Evolutionary conservation across 2,888 invertebrate genomes (phyloP).

Genomic region (Leucozona laternaria): DNA sequence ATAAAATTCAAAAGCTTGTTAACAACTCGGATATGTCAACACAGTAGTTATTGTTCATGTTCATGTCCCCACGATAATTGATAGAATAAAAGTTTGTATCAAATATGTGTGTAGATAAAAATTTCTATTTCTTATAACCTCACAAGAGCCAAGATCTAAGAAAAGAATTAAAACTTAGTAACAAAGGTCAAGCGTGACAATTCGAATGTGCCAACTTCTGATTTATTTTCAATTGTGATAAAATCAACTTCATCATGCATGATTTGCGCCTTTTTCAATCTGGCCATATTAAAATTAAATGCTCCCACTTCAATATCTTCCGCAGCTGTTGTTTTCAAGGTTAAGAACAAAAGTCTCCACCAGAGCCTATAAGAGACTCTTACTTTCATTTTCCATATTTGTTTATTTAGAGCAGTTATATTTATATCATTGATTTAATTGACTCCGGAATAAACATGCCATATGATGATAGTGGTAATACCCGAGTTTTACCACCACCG

Average conservation of each 20-base stretch:
- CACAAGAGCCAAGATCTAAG: not conserved
- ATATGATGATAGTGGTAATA: not conserved
- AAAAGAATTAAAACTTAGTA: not conserved
- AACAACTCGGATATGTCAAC: slow-evolving; percentile 11
- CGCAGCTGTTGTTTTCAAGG: slow-evolving; percentile 32
- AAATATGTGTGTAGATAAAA: not conserved
- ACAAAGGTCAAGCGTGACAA: not conserved
- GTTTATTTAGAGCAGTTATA: slow-evolving; percentile 40
- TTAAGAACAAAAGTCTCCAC: slow-evolving; percentile 18
- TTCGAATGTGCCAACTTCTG: not conserved
- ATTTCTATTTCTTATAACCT: not conserved
- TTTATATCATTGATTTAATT: slow-evolving; percentile 22
- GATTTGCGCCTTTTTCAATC: not conserved
- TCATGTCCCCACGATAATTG: not conserved
- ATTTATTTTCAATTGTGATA: slow-evolving; percentile 16
- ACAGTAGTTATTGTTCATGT: slow-evolving; percentile 14
- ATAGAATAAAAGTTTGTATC: not conserved
- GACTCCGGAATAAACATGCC: slow-evolving; percentile 49
- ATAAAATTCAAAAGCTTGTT: not conserved
- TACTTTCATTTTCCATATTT: slow-evolving; percentile 21
- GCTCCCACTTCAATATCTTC: slow-evolving; percentile 1
- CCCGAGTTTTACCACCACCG: not conserved
- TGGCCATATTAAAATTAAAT: not conserved
- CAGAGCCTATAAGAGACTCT: not conserved
- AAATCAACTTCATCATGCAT: slow-evolving; percentile 1